These are phyloP conservation scores for Rhagoletis zephyria DNA, from an alignment of 1,140 invertebrate species.

Conservation along the genomic window DNA sequence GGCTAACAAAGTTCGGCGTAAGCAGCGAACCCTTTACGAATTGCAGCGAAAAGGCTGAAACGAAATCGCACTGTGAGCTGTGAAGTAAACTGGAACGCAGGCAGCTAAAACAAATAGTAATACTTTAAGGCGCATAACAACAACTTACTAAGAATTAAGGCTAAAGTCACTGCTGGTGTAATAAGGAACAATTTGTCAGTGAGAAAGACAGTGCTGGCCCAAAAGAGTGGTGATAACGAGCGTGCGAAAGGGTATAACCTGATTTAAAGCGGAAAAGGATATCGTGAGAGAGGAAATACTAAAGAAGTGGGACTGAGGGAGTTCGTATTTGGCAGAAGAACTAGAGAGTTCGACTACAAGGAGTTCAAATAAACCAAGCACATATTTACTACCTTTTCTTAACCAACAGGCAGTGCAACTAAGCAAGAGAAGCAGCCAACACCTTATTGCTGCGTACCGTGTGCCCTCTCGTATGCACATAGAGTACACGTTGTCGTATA, in stretches of 20 bases:
- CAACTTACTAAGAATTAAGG: background rate
- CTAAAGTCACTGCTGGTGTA: background rate
- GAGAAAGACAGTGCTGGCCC: background rate
- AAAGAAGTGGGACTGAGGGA: too few species aligned
- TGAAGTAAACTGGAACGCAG: constrained; percentile 42
- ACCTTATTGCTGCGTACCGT: background rate
- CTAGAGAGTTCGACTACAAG: background rate
- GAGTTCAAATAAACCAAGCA: background rate
- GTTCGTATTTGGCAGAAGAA: background rate
- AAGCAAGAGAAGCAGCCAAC: background rate
- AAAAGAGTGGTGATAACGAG: background rate
- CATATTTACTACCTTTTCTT: background rate
- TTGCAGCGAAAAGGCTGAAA: background rate
- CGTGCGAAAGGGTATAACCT: background rate
- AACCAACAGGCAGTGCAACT: background rate
- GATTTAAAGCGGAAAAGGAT: constrained; percentile 1
- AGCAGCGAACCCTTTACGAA: constrained; percentile 10
- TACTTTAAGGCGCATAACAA: background rate
- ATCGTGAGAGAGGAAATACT: background rate
- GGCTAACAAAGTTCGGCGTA: background rate
- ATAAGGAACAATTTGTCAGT: background rate
- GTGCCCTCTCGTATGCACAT: background rate
- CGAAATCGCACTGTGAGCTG: background rate
- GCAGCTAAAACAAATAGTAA: background rate
- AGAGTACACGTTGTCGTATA: background rate